phyloP scores from a whole-genome alignment of 2,888 invertebrate species.

The Drosophila paracracens region DNA sequence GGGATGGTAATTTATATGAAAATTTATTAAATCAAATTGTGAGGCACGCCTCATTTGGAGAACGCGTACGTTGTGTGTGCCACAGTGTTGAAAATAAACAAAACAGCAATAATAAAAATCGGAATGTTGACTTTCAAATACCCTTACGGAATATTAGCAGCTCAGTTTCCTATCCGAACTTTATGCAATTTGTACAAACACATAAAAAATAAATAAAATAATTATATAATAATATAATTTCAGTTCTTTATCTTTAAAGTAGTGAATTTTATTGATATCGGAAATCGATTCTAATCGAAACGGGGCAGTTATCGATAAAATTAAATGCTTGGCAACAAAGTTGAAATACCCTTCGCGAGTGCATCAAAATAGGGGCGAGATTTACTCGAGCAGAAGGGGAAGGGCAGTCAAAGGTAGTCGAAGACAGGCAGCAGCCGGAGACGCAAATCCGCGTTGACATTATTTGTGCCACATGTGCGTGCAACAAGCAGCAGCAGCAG shows the following conservation, averaged over 20 bases:
- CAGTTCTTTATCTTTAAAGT: background rate
- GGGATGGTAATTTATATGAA: conserved; percentile 63
- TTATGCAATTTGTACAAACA: background rate
- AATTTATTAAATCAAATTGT: conserved; percentile 70
- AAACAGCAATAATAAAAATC: background rate
- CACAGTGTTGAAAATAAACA: conserved; percentile 13
- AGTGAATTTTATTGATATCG: background rate
- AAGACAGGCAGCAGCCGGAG: conserved; percentile 14
- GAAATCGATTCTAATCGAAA: background rate
- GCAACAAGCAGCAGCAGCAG: conserved; percentile 33
- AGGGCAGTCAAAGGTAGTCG: conserved; percentile 1
- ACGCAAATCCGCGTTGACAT: conserved; percentile 74
- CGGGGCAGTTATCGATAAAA: background rate
- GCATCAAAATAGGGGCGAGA: conserved; percentile 31
- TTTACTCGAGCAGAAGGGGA: background rate
- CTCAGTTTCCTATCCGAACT: background rate
- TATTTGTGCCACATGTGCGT: conserved; percentile 72
- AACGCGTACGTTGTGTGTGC: conserved; percentile 10
- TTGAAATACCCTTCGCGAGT: background rate
- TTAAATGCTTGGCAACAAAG: background rate
- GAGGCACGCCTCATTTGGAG: conserved; percentile 59
- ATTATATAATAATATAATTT: background rate
- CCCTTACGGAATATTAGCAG: background rate
- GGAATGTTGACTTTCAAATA: background rate
- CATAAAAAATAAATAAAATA: background rate